Evolutionary conservation across 2,797 vertebrate genomes (phyloP).

Genomic region (Babyrousa celebensis): DNA sequence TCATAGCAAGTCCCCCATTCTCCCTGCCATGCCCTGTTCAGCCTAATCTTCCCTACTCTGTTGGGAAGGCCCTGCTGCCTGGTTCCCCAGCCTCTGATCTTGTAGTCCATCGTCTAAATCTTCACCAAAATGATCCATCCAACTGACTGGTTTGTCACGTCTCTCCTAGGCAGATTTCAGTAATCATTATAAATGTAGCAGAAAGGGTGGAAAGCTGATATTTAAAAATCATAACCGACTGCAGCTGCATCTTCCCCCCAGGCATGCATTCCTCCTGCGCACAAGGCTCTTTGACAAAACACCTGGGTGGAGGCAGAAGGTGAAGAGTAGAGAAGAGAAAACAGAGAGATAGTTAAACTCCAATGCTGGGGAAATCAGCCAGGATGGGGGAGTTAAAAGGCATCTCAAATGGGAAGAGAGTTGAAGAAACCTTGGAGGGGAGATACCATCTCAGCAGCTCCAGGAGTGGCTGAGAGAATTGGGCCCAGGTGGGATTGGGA

Average conservation of each 20-base stretch:
- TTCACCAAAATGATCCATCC: background rate
- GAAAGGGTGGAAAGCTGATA: slow-evolving; percentile 11
- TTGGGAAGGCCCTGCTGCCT: background rate
- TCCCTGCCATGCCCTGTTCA: background rate
- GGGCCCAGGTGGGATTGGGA: background rate
- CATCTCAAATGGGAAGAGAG: background rate
- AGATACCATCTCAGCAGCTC: background rate
- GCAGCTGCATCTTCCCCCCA: slow-evolving; percentile 56
- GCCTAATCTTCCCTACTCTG: background rate
- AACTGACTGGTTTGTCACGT: background rate
- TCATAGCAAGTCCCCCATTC: background rate
- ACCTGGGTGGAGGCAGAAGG: slow-evolving; percentile 70
- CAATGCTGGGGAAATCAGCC: slow-evolving; percentile 14
- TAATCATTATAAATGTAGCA: slow-evolving; percentile 52
- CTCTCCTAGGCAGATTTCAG: slow-evolving; percentile 51
- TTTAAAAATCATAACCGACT: slow-evolving; percentile 68
- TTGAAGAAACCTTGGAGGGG: background rate
- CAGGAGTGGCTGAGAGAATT: background rate
- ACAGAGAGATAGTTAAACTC: slow-evolving; percentile 51
- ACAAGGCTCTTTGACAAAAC: slow-evolving; percentile 67
- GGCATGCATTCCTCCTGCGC: slow-evolving; percentile 70
- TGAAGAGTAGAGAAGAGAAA: slow-evolving; percentile 42
- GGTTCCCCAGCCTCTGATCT: background rate
- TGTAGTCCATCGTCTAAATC: background rate
- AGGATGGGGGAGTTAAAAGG: background rate